Percentiles rank a stretch among this genome's conserved stretches.
phyloP scores from a whole-genome alignment of 2,797 vertebrate species.

The Phoeniculus purpureus region DNA sequence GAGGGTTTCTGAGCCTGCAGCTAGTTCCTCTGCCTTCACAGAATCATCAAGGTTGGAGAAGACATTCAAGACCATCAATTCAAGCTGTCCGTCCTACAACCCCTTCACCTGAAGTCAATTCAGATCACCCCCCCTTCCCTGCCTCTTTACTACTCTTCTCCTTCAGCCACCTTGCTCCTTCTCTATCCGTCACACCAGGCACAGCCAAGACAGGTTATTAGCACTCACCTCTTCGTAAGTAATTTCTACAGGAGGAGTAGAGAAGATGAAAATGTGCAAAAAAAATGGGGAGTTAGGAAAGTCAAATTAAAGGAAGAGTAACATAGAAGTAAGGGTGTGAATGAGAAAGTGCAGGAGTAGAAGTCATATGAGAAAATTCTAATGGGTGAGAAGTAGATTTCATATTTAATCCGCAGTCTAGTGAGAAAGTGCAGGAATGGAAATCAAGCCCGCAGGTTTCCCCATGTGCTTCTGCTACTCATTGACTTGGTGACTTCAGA shows the following conservation, averaged over 20 bases:
- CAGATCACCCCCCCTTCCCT: neutral
- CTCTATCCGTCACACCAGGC: neutral
- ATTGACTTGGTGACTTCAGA: neutral
- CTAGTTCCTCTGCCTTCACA: neutral
- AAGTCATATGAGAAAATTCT: conserved; percentile 1
- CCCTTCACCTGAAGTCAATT: neutral
- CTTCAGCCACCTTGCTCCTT: neutral
- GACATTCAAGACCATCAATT: too few relatives aligned
- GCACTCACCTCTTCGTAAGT: conserved; percentile 1
- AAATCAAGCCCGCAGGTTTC: neutral
- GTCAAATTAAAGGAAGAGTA: neutral
- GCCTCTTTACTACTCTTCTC: neutral
- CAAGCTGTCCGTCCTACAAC: neutral
- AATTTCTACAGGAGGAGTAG: neutral
- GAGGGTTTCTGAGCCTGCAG: rapidly evolving
- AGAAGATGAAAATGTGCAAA: neutral
- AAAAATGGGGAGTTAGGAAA: neutral
- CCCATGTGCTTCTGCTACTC: neutral
- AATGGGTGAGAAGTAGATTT: conserved; percentile 38
- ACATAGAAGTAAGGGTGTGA: conserved; percentile 37
- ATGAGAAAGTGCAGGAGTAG: conserved; percentile 29
- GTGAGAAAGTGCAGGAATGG: neutral
- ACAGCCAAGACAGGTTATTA: conserved; percentile 5
- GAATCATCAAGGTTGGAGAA: too few relatives aligned
- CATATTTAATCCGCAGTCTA: conserved; percentile 24